Conservation (phyloP, 1,140 invertebrate genomes). For the Bombus soroeensis region DNA sequence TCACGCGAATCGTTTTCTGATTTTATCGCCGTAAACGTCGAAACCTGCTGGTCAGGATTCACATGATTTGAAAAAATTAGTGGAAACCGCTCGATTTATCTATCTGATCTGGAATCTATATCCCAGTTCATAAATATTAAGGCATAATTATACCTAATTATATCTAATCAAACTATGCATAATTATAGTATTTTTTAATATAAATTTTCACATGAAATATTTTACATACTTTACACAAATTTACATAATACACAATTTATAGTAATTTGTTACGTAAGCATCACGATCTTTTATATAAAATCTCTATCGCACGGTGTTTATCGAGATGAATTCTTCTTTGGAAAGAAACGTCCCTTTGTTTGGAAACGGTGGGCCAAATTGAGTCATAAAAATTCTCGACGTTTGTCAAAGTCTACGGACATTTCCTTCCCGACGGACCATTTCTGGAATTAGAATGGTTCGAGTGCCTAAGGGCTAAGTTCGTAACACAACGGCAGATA, state of each 20-base stretch:
- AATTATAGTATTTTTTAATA: no score
- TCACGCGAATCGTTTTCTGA: constrained; percentile 5
- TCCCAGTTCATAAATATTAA: no score
- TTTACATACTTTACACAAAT: no score
- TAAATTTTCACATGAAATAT: no score
- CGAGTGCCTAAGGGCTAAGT: neutral
- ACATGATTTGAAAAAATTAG: constrained; percentile 36
- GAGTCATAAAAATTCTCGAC: constrained; percentile 3
- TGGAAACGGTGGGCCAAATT: no score
- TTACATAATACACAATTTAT: no score
- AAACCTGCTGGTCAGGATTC: neutral
- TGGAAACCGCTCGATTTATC: neutral
- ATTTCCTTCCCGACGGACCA: neutral
- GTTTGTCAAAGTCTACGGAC: neutral
- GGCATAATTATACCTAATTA: no score
- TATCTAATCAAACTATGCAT: no score
- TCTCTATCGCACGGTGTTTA: no score
- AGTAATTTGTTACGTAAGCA: no score
- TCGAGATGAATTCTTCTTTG: neutral
- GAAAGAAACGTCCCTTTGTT: neutral
- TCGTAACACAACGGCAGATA: neutral
- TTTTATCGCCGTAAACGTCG: neutral
- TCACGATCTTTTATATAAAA: no score
- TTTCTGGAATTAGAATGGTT: neutral
- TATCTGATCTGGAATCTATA: no score